Percentiles rank a stretch among this genome's conserved stretches.
Conservation (phyloP, 2,797 vertebrate species). For the Setipinna tenuifilis region DNA sequence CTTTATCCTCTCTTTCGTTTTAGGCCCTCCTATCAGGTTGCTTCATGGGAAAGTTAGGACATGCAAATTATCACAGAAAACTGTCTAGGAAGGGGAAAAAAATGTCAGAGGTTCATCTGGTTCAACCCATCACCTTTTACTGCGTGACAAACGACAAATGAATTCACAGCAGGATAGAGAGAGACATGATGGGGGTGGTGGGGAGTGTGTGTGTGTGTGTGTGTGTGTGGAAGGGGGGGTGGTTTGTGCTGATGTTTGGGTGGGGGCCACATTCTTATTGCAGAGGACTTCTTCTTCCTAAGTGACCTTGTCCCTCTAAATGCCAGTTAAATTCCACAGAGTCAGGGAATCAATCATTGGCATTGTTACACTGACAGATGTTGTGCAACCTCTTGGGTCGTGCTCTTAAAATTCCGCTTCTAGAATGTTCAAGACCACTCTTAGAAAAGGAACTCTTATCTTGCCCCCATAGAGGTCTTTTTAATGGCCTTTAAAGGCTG, state of each 20-base stretch:
- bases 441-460: background rate
- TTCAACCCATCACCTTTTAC: conserved; percentile 33
- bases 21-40: background rate
- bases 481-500: background rate
- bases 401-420: background rate
- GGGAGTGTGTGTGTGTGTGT: conserved; percentile 25
- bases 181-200: conserved; percentile 25
- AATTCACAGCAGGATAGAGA: conserved; percentile 34
- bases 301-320: conserved; percentile 12
- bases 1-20: background rate
- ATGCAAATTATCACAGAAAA: background rate
- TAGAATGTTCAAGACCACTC: background rate
- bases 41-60: background rate
- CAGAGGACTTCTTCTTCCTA: background rate
- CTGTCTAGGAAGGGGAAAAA: conserved; percentile 21
- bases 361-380: conserved; percentile 3
- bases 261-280: background rate
- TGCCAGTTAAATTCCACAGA: conserved; percentile 6
- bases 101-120: conserved; percentile 36
- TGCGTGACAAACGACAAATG: conserved; percentile 38
- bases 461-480: background rate
- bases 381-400: background rate
- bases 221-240: background rate
- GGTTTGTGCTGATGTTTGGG: background rate
- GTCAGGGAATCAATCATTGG: conserved; percentile 9